Conservation (phyloP, 2,888 invertebrate genomes). For the Himalopsyche anomala region DNA sequence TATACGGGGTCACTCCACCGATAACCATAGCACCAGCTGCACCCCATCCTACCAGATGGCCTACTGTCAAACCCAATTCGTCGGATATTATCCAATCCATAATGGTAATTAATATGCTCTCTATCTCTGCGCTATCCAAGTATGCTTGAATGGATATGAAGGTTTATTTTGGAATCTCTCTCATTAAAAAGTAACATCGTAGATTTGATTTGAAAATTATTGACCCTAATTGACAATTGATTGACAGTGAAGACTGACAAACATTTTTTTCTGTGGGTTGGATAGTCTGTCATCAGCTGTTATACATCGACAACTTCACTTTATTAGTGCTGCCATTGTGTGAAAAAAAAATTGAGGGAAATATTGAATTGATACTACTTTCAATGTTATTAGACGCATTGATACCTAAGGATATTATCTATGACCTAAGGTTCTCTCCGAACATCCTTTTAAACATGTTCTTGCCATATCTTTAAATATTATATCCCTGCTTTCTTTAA, state of each 20-base stretch:
- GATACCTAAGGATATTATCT: too few species aligned
- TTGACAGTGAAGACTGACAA: slow-evolving; percentile 1
- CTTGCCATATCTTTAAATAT: too few species aligned
- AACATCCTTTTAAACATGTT: too few species aligned
- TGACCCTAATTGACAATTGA: slow-evolving; percentile 59
- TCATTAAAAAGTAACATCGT: slow-evolving; percentile 55
- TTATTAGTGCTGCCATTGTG: too few species aligned
- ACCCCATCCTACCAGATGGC: slow-evolving; percentile 86
- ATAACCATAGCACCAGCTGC: slow-evolving; percentile 94
- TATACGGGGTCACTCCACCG: slow-evolving; percentile 96
- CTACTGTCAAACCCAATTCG: slow-evolving; percentile 84
- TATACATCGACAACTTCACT: not conserved
- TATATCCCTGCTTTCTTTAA: too few species aligned
- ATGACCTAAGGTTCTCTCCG: too few species aligned
- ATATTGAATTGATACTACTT: too few species aligned
- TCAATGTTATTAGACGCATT: too few species aligned
- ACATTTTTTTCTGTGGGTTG: not conserved
- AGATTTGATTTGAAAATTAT: slow-evolving; percentile 56
- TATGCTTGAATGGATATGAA: slow-evolving; percentile 40
- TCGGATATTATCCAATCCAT: slow-evolving; percentile 90
- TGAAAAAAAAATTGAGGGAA: too few species aligned
- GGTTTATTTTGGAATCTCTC: slow-evolving; percentile 43
- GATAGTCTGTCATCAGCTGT: slow-evolving; percentile 1
- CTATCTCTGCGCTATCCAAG: slow-evolving; percentile 56
- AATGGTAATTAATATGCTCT: slow-evolving; percentile 63